Evolutionary conservation across 1,140 invertebrate species (phyloP).

Genomic region (Bombus ignitus): DNA sequence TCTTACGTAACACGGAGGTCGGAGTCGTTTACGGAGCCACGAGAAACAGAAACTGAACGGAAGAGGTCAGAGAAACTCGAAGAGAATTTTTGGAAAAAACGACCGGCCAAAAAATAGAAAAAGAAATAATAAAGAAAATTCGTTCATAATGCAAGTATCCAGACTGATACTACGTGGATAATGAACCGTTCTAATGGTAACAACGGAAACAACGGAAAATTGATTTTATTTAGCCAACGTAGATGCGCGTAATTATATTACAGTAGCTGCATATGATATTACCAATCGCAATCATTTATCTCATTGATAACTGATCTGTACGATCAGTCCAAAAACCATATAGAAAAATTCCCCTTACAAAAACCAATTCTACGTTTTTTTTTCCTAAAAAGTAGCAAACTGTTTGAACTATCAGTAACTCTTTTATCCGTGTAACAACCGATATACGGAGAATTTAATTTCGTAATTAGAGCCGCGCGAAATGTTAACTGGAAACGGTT

Average conservation of each 20-base stretch:
- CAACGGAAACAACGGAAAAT: constrained; percentile 23
- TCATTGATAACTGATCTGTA: not conserved
- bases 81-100: not conserved
- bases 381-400: not conserved
- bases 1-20: not conserved
- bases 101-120: constrained; percentile 31
- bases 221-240: not conserved
- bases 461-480: constrained; percentile 9
- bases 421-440: not conserved
- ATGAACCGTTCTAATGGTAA: no score
- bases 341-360: not conserved
- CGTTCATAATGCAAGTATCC: constrained; percentile 44
- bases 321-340: not conserved
- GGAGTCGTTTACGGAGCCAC: not conserved
- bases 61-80: not conserved
- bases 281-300: not conserved
- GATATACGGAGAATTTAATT: constrained; percentile 11
- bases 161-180: no score
- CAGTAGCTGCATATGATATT: not conserved
- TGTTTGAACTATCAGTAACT: not conserved
- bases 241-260: no score
- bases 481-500: constrained; percentile 9
- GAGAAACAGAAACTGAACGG: no score
- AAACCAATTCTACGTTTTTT: no score
- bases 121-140: constrained; percentile 58